A percentile compares a stretch with the other conserved stretches of the same genome.
Conservation (phyloP, 2,797 vertebrate species). For the Erethizon dorsatum region DNA sequence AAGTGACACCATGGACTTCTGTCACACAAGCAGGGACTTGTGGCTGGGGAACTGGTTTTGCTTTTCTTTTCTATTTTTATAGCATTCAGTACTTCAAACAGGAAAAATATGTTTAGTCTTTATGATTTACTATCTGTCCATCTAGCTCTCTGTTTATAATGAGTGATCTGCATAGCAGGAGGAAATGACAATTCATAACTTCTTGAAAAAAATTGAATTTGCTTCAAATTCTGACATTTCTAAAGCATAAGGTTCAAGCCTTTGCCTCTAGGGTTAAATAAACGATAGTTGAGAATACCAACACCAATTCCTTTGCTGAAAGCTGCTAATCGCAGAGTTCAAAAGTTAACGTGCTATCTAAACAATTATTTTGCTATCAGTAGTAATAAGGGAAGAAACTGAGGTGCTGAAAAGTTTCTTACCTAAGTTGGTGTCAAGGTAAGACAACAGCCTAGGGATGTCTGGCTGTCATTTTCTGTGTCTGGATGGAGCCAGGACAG, state of each 20-base stretch:
- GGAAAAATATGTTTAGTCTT: neutral
- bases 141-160: constrained; percentile 42
- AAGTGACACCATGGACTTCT: constrained; percentile 82
- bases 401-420: neutral
- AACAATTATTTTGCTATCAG: constrained; percentile 43
- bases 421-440: neutral
- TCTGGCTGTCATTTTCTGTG: neutral
- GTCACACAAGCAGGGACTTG: constrained; percentile 64
- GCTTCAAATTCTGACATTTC: constrained; percentile 73
- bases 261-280: constrained; percentile 50
- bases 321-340: neutral
- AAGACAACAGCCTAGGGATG: neutral
- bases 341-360: constrained; percentile 10
- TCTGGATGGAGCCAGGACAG: neutral
- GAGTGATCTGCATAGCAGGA: neutral
- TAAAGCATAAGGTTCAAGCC: neutral
- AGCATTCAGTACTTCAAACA: constrained; percentile 54
- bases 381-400: neutral
- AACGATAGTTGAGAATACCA: constrained; percentile 14
- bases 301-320: constrained; percentile 46
- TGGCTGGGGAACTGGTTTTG: constrained; percentile 11
- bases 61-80: neutral
- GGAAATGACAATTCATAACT: constrained; percentile 7
- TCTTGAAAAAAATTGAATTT: constrained; percentile 56
- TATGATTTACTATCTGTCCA: constrained; percentile 36